Evolutionary conservation across 92 coral and sea anemone genomes (phyloP).

Genomic region (Epizoanthus illoricatus): DNA sequence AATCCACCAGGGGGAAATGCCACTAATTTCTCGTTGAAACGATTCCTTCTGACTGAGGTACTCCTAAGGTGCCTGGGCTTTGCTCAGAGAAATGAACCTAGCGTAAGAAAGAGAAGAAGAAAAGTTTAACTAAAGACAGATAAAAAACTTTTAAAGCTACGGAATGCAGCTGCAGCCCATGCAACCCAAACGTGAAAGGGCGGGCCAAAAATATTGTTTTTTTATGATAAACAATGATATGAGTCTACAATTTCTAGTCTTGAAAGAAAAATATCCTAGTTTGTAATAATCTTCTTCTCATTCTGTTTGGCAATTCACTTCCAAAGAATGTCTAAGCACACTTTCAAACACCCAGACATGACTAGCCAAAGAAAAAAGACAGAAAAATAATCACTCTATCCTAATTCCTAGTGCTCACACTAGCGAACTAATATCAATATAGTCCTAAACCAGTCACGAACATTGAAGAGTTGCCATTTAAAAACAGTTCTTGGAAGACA

Average conservation of each 20-base stretch:
- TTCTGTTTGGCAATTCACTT: background rate
- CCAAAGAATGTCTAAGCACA: too few relatives aligned
- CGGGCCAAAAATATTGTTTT: background rate
- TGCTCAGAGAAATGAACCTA: slow-evolving; percentile 93
- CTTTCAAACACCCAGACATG: too few relatives aligned
- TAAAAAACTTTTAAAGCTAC: background rate
- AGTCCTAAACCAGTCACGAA: too few relatives aligned
- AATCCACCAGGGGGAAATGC: background rate
- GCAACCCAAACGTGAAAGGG: background rate
- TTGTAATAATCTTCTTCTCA: slow-evolving; percentile 2
- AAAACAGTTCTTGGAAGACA: too few relatives aligned
- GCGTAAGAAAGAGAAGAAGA: slow-evolving; percentile 26
- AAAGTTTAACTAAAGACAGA: slow-evolving; percentile 5
- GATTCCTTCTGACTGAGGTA: slow-evolving; percentile 69
- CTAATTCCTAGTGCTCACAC: too few relatives aligned
- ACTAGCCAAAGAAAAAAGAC: too few relatives aligned
- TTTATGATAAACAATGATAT: background rate
- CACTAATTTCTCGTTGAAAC: slow-evolving; percentile 57
- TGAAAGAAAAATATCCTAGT: background rate
- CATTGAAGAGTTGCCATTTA: too few relatives aligned
- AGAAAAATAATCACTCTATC: too few relatives aligned
- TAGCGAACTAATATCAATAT: too few relatives aligned
- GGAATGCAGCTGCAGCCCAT: background rate
- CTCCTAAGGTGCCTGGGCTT: slow-evolving; percentile 66
- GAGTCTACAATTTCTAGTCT: background rate